Evolutionary conservation across 2,113 vertebrate species (phyloP).

Genomic region (Ammospiza caudacuta): DNA sequence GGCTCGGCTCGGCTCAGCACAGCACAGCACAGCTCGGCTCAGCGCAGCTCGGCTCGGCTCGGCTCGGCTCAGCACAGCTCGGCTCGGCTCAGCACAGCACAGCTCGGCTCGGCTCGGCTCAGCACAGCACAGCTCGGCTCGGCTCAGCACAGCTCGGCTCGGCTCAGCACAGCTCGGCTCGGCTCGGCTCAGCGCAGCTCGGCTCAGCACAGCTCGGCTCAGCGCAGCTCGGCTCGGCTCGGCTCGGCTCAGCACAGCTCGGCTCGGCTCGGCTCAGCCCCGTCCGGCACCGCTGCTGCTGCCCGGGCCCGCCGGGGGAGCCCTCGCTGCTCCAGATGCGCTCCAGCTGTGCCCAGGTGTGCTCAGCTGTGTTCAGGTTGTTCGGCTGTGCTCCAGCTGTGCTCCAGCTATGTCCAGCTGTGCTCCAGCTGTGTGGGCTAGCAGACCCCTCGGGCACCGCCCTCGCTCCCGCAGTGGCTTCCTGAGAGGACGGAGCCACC

Average conservation of each 20-base stretch:
- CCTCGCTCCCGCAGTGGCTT: neutral
- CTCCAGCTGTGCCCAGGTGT: too few species aligned
- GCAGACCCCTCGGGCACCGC: neutral
- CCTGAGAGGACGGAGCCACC: neutral
- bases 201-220: neutral
- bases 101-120: too few species aligned
- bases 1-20: too few species aligned
- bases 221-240: neutral
- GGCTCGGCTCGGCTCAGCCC: neutral
- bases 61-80: neutral
- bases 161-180: neutral
- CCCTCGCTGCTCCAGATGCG: too few species aligned
- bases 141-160: neutral
- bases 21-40: neutral
- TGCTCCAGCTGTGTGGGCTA: neutral
- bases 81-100: neutral
- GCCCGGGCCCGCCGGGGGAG: rapidly evolving
- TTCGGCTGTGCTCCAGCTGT: neutral
- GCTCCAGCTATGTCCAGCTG: neutral
- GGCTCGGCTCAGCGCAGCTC: neutral
- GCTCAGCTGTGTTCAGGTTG: too few species aligned
- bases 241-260: neutral
- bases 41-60: neutral
- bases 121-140: too few species aligned
- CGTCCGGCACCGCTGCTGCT: rapidly evolving